Percentiles rank a stretch among this genome's conserved stretches.
Conservation (phyloP, 37 sponge, comb jelly and placozoan species). For the Chondrosia reniformis region DNA sequence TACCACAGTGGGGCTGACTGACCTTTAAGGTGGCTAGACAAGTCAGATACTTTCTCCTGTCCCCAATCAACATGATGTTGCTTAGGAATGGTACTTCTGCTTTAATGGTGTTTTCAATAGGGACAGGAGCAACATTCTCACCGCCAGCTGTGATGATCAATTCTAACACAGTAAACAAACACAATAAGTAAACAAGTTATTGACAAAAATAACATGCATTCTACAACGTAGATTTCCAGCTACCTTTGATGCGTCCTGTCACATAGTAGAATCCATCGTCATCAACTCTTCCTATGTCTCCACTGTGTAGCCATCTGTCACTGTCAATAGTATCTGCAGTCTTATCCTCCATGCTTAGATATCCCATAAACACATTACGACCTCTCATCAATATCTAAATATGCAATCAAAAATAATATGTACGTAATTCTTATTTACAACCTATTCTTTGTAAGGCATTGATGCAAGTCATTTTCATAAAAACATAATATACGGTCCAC, state of each 20-base stretch:
- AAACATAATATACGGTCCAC: no score
- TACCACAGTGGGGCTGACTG: no score
- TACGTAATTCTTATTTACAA: no score
- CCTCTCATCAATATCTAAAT: constrained; percentile 68
- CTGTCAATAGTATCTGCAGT: constrained; percentile 78
- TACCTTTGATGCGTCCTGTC: constrained; percentile 60
- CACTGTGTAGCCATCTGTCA: constrained; percentile 92
- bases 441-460: no score
- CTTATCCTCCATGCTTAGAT: constrained; percentile 83
- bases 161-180: constrained; percentile 24
- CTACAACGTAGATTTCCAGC: constrained; percentile 41
- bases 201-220: constrained; percentile 56
- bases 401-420: not conserved
- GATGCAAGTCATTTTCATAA: no score
- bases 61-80: constrained; percentile 70
- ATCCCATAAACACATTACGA: constrained; percentile 94
- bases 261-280: constrained; percentile 38
- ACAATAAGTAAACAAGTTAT: not conserved
- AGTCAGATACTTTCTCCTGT: constrained; percentile 55
- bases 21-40: constrained; percentile 67
- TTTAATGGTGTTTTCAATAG: constrained; percentile 63
- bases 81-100: constrained; percentile 56
- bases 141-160: constrained; percentile 87
- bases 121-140: constrained; percentile 82
- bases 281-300: constrained; percentile 83